Evolutionary conservation across 2,113 vertebrate species (phyloP).

Genomic region (Apeltes quadracus): DNA sequence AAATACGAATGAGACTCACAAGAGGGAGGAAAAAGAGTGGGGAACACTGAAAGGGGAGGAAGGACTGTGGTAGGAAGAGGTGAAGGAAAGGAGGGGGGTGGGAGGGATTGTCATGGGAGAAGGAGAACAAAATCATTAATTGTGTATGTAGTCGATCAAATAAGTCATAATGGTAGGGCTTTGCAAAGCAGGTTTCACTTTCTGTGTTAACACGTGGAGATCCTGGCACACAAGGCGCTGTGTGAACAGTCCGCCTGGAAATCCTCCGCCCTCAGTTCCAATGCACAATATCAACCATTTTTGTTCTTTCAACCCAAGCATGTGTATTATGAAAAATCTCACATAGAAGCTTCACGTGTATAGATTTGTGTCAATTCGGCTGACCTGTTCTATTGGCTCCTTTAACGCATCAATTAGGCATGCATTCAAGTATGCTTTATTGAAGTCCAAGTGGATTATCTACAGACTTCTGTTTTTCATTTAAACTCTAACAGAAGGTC

Average conservation of each 20-base stretch:
- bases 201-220: slow-evolving; percentile 42
- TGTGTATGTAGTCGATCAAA: slow-evolving; percentile 50
- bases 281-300: background rate
- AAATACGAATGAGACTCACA: slow-evolving; percentile 47
- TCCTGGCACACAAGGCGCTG: slow-evolving; percentile 28
- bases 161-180: slow-evolving; percentile 46
- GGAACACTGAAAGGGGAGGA: slow-evolving; percentile 19
- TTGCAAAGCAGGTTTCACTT: slow-evolving; percentile 39
- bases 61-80: slow-evolving; percentile 20
- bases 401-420: no score
- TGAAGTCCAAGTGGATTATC: background rate
- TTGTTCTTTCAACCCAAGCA: background rate
- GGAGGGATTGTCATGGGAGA: slow-evolving; percentile 10
- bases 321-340: background rate
- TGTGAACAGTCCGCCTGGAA: slow-evolving; percentile 41
- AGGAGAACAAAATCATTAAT: slow-evolving; percentile 43
- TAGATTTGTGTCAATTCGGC: no score
- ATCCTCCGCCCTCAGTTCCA: slow-evolving; percentile 1
- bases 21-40: slow-evolving; percentile 8
- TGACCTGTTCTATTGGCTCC: no score
- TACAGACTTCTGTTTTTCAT: no score
- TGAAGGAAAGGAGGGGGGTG: background rate
- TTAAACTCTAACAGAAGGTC: background rate
- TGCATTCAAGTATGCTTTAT: no score
- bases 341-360: background rate